Conservation (phyloP, 2,888 invertebrate species). For the Mesorhabditis belari region DNA sequence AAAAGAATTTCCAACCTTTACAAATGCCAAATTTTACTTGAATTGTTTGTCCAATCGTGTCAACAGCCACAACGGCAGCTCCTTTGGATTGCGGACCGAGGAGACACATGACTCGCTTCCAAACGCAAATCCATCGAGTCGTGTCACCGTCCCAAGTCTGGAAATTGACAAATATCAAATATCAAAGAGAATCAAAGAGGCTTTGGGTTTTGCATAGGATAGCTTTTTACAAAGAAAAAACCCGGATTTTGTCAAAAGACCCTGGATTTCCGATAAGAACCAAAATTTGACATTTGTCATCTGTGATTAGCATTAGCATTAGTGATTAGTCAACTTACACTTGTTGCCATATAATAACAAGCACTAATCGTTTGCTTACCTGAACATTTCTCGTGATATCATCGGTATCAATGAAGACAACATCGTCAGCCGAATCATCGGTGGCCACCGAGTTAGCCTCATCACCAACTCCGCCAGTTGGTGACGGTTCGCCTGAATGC, state of each 20-base stretch:
- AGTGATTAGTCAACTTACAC: not conserved
- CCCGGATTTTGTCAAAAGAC: too few relatives aligned
- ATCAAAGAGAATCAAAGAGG: not conserved
- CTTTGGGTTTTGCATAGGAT: not conserved
- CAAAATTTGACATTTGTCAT: not conserved
- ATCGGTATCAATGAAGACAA: constrained; percentile 32
- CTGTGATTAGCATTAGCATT: not conserved
- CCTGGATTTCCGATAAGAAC: not conserved
- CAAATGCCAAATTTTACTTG: not conserved
- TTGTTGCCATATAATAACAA: not conserved
- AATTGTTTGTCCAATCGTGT: constrained; percentile 37
- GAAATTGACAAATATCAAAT: constrained; percentile 1
- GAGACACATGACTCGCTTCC: constrained; percentile 44
- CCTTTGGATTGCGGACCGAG: constrained; percentile 34
- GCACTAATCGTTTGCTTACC: constrained; percentile 7
- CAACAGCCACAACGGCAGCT: constrained; percentile 33
- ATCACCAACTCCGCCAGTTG: constrained; percentile 2
- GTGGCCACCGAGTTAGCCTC: constrained; percentile 7
- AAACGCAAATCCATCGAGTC: constrained; percentile 39
- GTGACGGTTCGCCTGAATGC: not conserved
- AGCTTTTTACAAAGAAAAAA: too few relatives aligned
- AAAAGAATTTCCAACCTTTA: too few relatives aligned
- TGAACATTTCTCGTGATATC: constrained; percentile 27
- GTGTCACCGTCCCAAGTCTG: constrained; percentile 36
- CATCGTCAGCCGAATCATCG: constrained; percentile 20